Base-by-base conservation (phyloP, 37 sponge, comb jelly and placozoan genomes). In the Oscarella lobularis region DNA sequence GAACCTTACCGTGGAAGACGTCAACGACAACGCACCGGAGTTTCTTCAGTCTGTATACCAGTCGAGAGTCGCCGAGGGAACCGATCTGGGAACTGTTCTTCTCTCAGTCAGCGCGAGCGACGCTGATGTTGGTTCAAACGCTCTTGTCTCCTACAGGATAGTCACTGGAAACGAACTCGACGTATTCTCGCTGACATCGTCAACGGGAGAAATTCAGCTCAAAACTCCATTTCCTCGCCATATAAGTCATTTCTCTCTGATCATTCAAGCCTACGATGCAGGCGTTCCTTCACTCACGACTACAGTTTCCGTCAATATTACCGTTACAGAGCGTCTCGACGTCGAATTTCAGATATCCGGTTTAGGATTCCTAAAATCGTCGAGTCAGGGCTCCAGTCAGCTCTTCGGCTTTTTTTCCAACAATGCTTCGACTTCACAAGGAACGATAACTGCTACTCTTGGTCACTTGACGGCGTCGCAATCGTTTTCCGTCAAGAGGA, bases 61-160 rank as follows among this genome's bases (percentile, higher is more conserved):
- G 6, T 5, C 71, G 20, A 77, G 66, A n/a, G 30, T 78, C 39
- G 67, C 66, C 2, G 88, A 87, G 35, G 80, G 79, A 40, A 79
- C 81, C 6, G 72, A 83, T 0, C 38, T 80, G 1, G 69, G 66
- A 20, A 73, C 73, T 5, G 65, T 40, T 34, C 38, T 92, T 14
- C 2, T 70, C 3, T 69, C 67, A 33, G 75, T 85, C 6, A 33
- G 2, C 6, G 88, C 88, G 2, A 80, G 74, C 20, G 92, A 92
- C 75, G 37, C 67, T 33, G 88, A 85, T 60, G 78, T 38, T 2
- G 92, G 88, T 0, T 31, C 37, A 2, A 92, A 92, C 81, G 86
- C 86, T 36, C 70, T 40, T 0, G 37, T 92, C 2, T 38, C 67
- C 1, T 88, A 77, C 77, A 14, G 40, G 9, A 75, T 89, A 6